Conservation (phyloP, 2,797 vertebrate species). For the Lutjanus argentimaculatus region DNA sequence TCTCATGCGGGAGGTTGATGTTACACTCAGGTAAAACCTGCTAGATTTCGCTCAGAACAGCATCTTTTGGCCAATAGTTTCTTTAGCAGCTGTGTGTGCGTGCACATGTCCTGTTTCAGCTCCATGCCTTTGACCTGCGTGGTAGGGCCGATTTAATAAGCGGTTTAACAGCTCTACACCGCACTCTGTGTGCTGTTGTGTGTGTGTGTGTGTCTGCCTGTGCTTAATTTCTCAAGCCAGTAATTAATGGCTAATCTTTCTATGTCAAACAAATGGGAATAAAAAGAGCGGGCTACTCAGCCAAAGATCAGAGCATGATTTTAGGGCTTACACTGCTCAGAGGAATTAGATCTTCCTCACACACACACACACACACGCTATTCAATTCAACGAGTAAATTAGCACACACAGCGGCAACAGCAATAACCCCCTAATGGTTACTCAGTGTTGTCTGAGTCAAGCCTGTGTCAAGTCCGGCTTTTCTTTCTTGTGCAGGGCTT, state of each 20-base stretch:
- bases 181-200: conserved; percentile 11
- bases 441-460: conserved; percentile 45
- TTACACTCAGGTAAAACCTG: conserved; percentile 60
- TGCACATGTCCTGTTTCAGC: conserved; percentile 59
- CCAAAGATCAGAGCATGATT: conserved; percentile 68
- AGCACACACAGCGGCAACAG: conserved; percentile 30
- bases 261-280: conserved; percentile 82
- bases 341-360: conserved; percentile 54
- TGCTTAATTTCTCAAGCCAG: conserved; percentile 55
- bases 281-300: conserved; percentile 65
- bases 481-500: conserved; percentile 39
- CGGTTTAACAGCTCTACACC: conserved; percentile 63
- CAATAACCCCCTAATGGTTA: neutral
- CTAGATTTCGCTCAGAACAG: conserved; percentile 51
- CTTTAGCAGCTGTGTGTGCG: conserved; percentile 19
- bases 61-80: conserved; percentile 46
- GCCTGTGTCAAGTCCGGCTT: conserved; percentile 49
- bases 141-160: conserved; percentile 65
- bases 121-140: conserved; percentile 43
- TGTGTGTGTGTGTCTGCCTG: conserved; percentile 19
- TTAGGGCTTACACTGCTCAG: conserved; percentile 59
- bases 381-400: conserved; percentile 27
- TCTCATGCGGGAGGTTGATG: conserved; percentile 46
- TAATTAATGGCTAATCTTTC: conserved; percentile 84
- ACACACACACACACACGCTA: neutral